Conservation (phyloP, 2,888 invertebrate species). For the Lysandra coridon region DNA sequence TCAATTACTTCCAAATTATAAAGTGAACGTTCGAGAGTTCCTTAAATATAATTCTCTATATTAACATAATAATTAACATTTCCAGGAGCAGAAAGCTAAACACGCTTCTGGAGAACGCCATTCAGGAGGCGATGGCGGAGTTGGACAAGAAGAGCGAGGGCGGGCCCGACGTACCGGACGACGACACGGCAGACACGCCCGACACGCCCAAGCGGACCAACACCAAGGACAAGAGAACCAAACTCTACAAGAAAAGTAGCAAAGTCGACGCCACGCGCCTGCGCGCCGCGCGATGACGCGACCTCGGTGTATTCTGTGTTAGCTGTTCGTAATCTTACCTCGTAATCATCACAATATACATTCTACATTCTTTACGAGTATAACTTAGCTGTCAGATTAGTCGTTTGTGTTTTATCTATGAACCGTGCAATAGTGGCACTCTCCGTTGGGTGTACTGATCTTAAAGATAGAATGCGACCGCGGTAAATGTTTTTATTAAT, state of each 20-base stretch:
- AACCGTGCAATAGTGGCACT: slow-evolving; percentile 26
- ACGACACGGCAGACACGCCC: slow-evolving; percentile 44
- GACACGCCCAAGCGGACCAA: slow-evolving; percentile 55
- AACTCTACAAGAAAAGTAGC: slow-evolving; percentile 53
- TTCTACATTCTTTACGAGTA: slow-evolving; percentile 28
- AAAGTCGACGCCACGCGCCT: slow-evolving; percentile 65
- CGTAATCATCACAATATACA: slow-evolving; percentile 34
- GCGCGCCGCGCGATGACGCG: slow-evolving; percentile 74
- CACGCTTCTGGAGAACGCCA: slow-evolving; percentile 92
- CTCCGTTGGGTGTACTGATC: neutral
- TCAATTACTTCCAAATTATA: neutral
- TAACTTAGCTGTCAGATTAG: slow-evolving; percentile 33
- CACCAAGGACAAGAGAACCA: slow-evolving; percentile 58
- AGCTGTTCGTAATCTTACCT: slow-evolving; percentile 33
- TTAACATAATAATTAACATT: slow-evolving; percentile 34
- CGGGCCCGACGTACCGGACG: slow-evolving; percentile 39
- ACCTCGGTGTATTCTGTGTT: slow-evolving; percentile 23
- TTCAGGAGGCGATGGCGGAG: slow-evolving; percentile 95
- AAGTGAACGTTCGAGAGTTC: slow-evolving; percentile 36
- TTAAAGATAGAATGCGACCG: neutral
- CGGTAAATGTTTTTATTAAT: slow-evolving; percentile 25
- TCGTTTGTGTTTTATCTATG: slow-evolving; percentile 21
- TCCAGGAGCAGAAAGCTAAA: slow-evolving; percentile 95
- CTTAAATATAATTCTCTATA: neutral
- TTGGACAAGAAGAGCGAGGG: slow-evolving; percentile 85